Evolutionary conservation across 2,888 invertebrate genomes (phyloP).

Genomic region (Spilarctia lutea): DNA sequence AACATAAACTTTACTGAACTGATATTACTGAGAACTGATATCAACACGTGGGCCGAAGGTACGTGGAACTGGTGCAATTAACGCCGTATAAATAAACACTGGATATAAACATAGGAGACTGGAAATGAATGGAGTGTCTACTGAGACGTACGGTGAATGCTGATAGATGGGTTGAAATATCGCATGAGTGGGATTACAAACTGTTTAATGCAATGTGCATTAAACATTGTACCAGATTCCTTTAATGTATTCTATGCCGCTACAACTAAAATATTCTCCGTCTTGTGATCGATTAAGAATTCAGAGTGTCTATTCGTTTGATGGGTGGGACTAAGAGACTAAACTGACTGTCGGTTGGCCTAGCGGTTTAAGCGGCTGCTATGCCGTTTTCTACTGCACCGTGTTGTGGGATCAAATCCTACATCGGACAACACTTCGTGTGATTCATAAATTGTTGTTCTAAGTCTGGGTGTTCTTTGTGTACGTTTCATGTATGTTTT

Average conservation of each 20-base stretch:
- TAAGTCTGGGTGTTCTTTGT: too few relatives aligned
- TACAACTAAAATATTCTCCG: neutral
- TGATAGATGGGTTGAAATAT: slow-evolving; percentile 8
- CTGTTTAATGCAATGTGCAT: neutral
- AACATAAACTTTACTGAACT: slow-evolving; percentile 20
- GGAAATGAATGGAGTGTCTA: slow-evolving; percentile 11
- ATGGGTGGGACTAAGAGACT: too few relatives aligned
- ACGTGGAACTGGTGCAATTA: slow-evolving; percentile 63
- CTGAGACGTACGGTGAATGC: slow-evolving; percentile 10
- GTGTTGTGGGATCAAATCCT: too few relatives aligned
- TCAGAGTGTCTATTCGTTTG: too few relatives aligned
- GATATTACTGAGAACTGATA: slow-evolving; percentile 45
- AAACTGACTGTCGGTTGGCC: too few relatives aligned
- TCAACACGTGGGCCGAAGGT: slow-evolving; percentile 63
- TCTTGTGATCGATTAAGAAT: too few relatives aligned
- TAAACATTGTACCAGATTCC: neutral
- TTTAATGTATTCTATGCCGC: neutral
- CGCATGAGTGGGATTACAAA: slow-evolving; percentile 1
- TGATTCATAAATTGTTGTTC: too few relatives aligned
- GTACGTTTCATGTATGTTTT: too few relatives aligned
- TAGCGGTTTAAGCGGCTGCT: too few relatives aligned
- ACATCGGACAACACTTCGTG: too few relatives aligned
- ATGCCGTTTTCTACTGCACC: too few relatives aligned
- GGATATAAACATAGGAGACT: slow-evolving; percentile 28
- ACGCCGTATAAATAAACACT: slow-evolving; percentile 55